Evolutionary conservation across 2,888 invertebrate genomes (phyloP).

Genomic region (Crossocerus cetratus): DNA sequence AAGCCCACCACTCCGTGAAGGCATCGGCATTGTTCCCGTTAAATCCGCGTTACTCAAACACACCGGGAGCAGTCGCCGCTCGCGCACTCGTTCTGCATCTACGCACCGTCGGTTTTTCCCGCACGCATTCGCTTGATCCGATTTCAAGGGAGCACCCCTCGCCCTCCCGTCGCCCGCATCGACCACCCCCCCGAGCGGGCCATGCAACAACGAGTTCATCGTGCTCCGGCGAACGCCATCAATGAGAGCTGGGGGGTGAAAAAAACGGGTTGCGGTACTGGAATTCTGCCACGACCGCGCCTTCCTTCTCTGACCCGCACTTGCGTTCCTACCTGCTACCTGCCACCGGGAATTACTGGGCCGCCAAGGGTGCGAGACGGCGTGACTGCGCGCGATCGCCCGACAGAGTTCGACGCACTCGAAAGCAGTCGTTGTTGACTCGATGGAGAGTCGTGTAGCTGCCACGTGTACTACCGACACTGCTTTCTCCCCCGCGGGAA

Average conservation of each 20-base stretch:
- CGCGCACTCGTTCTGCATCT: constrained; percentile 21
- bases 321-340: too few relatives aligned
- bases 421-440: too few relatives aligned
- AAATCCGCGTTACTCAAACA: constrained; percentile 39
- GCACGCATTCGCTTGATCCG: constrained; percentile 19
- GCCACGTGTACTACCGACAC: too few relatives aligned
- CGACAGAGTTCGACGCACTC: background rate
- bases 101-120: constrained; percentile 47
- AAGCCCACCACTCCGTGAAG: constrained; percentile 28
- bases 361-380: too few relatives aligned
- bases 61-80: constrained; percentile 5
- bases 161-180: too few relatives aligned
- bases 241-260: background rate
- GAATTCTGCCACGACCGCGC: background rate
- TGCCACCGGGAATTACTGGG: too few relatives aligned
- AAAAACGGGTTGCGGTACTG: background rate
- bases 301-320: constrained; percentile 8
- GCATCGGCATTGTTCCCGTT: constrained; percentile 37
- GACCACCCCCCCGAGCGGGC: background rate
- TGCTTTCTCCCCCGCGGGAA: too few relatives aligned
- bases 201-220: constrained; percentile 22
- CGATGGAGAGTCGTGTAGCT: too few relatives aligned
- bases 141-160: constrained; percentile 11
- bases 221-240: constrained; percentile 4
- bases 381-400: constrained; percentile 13